Conservation (phyloP, 2,888 invertebrate genomes). For the Neocrepidodera transversa region DNA sequence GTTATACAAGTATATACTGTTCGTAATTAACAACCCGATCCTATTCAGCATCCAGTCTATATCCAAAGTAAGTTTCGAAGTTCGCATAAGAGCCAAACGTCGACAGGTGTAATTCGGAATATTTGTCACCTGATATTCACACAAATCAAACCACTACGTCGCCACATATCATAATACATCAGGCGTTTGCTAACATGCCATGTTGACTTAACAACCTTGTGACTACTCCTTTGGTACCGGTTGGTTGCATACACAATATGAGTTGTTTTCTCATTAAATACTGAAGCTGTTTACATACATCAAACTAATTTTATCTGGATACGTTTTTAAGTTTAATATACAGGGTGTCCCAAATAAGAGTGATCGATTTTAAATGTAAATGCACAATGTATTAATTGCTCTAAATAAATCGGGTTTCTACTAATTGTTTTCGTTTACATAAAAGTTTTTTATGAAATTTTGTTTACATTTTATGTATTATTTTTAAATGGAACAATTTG, state of each 20-base stretch:
- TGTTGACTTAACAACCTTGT: not conserved
- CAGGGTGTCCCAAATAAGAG: no score
- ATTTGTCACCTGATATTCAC: conserved; percentile 41
- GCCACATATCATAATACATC: conserved; percentile 23
- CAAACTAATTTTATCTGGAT: no score
- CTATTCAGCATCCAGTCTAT: not conserved
- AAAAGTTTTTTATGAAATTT: no score
- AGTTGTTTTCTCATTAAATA: not conserved
- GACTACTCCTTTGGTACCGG: not conserved
- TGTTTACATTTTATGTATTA: no score
- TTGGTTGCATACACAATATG: not conserved
- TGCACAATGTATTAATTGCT: no score
- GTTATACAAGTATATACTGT: no score
- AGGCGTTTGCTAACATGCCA: not conserved
- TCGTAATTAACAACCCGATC: conserved; percentile 16
- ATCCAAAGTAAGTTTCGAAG: conserved; percentile 6
- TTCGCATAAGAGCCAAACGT: not conserved
- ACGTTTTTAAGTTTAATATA: no score
- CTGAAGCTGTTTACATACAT: no score
- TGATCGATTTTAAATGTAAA: no score
- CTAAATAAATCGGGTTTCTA: no score
- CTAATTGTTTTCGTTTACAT: no score
- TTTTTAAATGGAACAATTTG: no score
- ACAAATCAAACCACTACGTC: conserved; percentile 37
- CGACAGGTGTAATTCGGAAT: conserved; percentile 38